Evolutionary conservation across 1,140 invertebrate species (phyloP), one percentile per base, ranked within the genome.

Genomic region (Xylocopa sonorina): DNA sequence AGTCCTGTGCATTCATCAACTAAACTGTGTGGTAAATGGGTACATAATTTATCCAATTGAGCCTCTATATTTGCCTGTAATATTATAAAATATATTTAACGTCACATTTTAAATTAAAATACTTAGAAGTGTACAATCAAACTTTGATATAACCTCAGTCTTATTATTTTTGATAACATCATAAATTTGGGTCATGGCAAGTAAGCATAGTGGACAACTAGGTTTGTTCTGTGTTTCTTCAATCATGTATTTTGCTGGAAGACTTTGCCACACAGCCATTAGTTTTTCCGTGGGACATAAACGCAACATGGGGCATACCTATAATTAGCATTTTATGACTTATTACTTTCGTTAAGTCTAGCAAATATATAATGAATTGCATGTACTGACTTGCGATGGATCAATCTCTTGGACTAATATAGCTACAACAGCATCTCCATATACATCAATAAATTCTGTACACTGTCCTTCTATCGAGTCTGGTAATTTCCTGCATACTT

Each of bases 371-470:
- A 55, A 62, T 50, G 68, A 67, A 51, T 29, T 63, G 9, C 53
- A 27, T 38, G 48, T 87, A 86, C 89, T 92, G 84, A 96, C 95
- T 78, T 93, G 92, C 64, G 95, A 94, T 24, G 97, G 97, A 93
- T 98, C 96, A 53, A 98, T 95, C 91, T 96, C 94, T 90, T 97
- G 96, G n/a, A 95, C 95, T 16, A 98, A 89, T 73, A 98, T 88
- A 46, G 96, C 95, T 79, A 97, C 94, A 53, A 97, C 88, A n/a
- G 95, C 95, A 88, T 96, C 94, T 18, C 96, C 96, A 89, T 98
- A 97, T 75, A 94, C 93, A 24, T 96, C 92, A 12, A 98, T 93
- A 90, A 98, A 98, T 83, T 95, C 91, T 18, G 94, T 90, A 90
- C 98, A 99, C 85, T 96, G 93, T 0, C 89, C 89, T 79, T 93